Evolutionary conservation across 2,113 vertebrate genomes (phyloP), one percentile per base, ranked within the genome.

Genomic region (Pleuronectes platessa): DNA sequence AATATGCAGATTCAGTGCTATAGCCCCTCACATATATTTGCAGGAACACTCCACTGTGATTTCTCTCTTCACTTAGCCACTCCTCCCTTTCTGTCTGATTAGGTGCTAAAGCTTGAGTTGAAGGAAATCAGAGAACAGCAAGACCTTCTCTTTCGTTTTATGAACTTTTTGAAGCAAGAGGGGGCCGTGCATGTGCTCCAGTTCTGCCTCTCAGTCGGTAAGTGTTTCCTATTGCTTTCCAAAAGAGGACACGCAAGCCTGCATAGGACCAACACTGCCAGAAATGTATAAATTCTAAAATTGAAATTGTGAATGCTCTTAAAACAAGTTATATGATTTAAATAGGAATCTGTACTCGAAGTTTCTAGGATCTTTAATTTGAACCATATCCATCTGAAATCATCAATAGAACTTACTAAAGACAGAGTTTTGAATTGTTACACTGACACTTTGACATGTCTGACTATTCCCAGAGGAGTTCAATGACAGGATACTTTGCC

Each of bases 161-260:
- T 99, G 98, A 99, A 98, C 89, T 99, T 99, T 87, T 89, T 99
- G 79, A 99, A 98, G 84, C 96, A 98, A 89, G 97, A 99, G 89
- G 97, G 97, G 54, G 97, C 97, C 0, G 97, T 99, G 37, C 97
- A 99, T 0, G 97, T 99, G 42, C 93, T 99, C 66, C 98, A 99
- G 77, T 99, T 99, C 92, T 99, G 97, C 90, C 95, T 99, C 62
- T 94, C 97, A 56, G 97, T 99, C 42, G 98, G 98, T 97, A 94
- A 94, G 96, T 11, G 0, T 47, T 60, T 45, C 31, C 10, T 9
- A 17, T 6, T 31, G 31, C 31, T 31, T 31, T 8, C 31, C 27
- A 31, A 31, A 49, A 42, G 40, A 42, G 40, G 40, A 40, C 37
- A 12, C 2, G 9, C 2, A 10, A 40, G 37, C 10, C 37, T 11